A percentile compares a stretch with the other conserved stretches of the same genome.
These are phyloP conservation scores for Mycteria americana DNA, from an alignment of 2,797 vertebrate species.

Conservation along the genomic window DNA sequence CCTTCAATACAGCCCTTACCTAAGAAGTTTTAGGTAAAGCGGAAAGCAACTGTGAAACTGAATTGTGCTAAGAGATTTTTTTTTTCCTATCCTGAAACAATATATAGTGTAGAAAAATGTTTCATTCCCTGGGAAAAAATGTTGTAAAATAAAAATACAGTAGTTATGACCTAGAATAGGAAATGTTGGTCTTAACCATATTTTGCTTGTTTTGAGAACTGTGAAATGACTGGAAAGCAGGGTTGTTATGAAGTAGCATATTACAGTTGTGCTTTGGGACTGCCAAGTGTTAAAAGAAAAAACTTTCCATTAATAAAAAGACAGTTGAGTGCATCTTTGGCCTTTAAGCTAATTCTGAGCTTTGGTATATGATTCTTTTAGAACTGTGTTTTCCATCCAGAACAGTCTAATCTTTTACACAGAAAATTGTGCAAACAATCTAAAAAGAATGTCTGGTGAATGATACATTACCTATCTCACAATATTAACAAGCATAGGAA, in stretches of 20 bases:
- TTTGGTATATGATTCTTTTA: neutral
- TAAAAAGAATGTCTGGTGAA: neutral
- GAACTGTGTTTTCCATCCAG: neutral
- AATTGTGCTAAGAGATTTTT: neutral
- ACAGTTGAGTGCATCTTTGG: neutral
- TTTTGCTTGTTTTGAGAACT: neutral
- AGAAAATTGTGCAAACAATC: neutral
- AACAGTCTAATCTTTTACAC: neutral
- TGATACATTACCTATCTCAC: neutral
- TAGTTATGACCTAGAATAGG: neutral
- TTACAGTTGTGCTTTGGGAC: neutral
- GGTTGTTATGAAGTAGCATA: neutral
- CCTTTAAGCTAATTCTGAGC: neutral
- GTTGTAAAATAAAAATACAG: neutral
- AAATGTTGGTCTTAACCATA: neutral
- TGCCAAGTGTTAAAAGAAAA: neutral
- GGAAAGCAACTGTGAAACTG: neutral
- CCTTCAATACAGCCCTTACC: neutral
- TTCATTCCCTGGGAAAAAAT: neutral
- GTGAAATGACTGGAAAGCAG: neutral
- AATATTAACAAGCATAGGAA: slow-evolving; percentile 31
- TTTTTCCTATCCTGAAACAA: neutral
- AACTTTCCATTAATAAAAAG: neutral
- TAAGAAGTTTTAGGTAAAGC: neutral
- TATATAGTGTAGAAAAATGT: neutral